Conservation (phyloP, 2,888 invertebrate species). For the Petrolisthes cinctipes region DNA sequence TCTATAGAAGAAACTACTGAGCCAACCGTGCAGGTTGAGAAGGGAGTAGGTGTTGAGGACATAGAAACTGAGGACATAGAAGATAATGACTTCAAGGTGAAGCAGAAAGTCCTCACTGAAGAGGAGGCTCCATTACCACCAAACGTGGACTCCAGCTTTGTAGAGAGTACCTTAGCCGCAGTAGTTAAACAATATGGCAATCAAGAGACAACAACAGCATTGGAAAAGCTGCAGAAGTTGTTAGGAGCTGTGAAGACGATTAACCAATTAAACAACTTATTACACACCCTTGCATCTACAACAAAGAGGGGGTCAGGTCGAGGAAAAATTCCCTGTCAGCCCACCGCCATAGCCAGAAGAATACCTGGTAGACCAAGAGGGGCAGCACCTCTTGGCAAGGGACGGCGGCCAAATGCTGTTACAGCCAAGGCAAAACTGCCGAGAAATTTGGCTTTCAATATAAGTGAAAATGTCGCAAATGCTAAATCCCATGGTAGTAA, state of each 20-base stretch:
- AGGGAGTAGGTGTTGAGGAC: no score
- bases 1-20: no score
- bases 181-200: neutral
- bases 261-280: neutral
- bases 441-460: neutral
- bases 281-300: neutral
- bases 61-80: no score
- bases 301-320: neutral
- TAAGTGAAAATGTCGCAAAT: conserved; percentile 6
- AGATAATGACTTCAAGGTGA: no score
- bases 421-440: neutral
- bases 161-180: no score
- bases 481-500: conserved; percentile 9
- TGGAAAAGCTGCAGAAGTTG: neutral
- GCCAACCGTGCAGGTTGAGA: no score
- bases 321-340: conserved; percentile 13
- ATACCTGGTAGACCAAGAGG: neutral
- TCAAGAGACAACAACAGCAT: neutral
- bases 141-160: no score
- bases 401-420: neutral
- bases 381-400: neutral
- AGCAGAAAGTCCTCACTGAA: no score
- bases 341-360: conserved; percentile 16
- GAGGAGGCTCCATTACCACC: no score
- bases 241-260: neutral